Conservation (phyloP, 2,888 invertebrate species). For the Acanthopleura granulata region DNA sequence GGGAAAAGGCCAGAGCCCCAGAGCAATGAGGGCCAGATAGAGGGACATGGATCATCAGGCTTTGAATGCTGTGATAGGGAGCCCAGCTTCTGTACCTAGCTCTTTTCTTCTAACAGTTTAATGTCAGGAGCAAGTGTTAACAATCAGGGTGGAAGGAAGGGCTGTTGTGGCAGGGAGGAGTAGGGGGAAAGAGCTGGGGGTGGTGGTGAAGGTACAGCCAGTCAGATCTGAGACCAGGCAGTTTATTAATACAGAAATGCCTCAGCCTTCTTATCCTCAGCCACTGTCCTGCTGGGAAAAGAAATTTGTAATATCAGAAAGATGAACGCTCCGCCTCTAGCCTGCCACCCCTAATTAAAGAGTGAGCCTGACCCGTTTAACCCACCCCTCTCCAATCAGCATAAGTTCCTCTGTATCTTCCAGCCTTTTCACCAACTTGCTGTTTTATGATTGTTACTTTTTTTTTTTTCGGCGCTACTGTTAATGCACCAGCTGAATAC, state of each 20-base stretch:
- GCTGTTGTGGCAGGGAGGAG: neutral
- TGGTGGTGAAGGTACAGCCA: too few species aligned
- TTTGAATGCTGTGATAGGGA: too few species aligned
- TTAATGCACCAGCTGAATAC: constrained; percentile 15
- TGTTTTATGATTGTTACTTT: constrained; percentile 18
- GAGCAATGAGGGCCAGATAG: neutral
- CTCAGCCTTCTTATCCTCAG: neutral
- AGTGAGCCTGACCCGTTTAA: constrained; percentile 15
- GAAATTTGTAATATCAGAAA: constrained; percentile 10
- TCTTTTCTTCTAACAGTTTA: too few species aligned
- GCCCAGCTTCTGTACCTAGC: too few species aligned
- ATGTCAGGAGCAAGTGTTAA: constrained; percentile 1
- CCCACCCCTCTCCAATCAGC: constrained; percentile 13
- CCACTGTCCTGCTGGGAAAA: constrained; percentile 7
- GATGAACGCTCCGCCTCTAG: neutral
- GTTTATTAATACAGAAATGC: neutral
- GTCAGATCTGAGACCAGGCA: too few species aligned
- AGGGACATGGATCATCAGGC: neutral
- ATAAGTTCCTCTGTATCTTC: constrained; percentile 18
- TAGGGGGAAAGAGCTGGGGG: neutral
- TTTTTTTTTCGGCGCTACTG: neutral
- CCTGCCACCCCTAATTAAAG: constrained; percentile 9
- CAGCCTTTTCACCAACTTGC: constrained; percentile 18
- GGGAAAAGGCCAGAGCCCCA: neutral
- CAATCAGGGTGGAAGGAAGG: neutral